Base-by-base conservation (phyloP, 2,888 invertebrate genomes). In the Stenoptilia bipunctidactyla region DNA sequence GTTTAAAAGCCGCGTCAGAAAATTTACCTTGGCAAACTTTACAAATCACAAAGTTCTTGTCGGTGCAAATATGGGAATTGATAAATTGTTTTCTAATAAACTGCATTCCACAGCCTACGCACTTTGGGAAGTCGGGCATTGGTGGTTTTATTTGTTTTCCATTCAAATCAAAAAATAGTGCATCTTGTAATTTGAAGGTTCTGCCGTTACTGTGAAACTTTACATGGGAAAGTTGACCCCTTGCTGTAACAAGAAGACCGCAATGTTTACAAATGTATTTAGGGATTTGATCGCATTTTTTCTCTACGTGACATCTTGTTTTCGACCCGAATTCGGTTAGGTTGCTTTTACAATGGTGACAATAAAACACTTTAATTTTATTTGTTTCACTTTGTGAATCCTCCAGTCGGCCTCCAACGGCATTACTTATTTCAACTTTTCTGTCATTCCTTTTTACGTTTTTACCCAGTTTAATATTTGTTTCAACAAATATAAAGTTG, bases 81-180 rank as follows among this genome's bases (percentile, higher is more conserved):
- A 61, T 43, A 15, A 52, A 56, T n/a, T 15, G 25, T 51, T 60
- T 61, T 40, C 53, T 58, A 38, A 67, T 47, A 43, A 70, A 72
- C 50, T 66, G 56, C 43, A 68, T 56, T 27, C 53, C 52, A 49
- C 77, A 77, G 27, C 45, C 45, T 20, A 47, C 44, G 52, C 77
- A 77, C 37, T 58, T 57, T 9, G 66, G 70, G 46, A 63, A 73
- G 27, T 60, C 55, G 5, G 75, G 74, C 38, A 73, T 45, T 3
- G 71, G 70, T 27, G 76, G 75, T 30, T 35, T 40, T 15, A 69
- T 66, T 45, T 47, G 48, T 49, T 57, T 53, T 27, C 48, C 42
- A 47, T 51, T 66, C 8, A 76, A 46, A 44, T 69, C 58, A 46
- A 59, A 67, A 54, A 79, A 72, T 39, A 43, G 51, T 36, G 61